phyloP scores from a whole-genome alignment of 2,113 vertebrate species.

The Osmerus mordax region DNA sequence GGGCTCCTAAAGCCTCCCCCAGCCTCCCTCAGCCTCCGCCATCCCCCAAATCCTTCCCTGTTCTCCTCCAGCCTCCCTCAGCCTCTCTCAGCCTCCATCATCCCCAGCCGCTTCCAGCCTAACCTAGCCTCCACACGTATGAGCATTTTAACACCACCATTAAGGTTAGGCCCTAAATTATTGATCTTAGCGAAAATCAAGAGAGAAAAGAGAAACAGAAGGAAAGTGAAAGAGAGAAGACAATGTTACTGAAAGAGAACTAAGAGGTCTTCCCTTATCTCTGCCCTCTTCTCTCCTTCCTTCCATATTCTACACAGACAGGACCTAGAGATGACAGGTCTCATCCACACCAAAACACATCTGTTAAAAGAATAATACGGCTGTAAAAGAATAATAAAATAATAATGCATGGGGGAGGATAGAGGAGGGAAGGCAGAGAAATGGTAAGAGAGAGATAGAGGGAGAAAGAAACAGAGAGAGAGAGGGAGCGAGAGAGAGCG shows the following conservation, averaged over 20 bases:
- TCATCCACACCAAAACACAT: slow-evolving; percentile 78
- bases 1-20: neutral
- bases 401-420: slow-evolving; percentile 72
- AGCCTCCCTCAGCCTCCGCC: neutral
- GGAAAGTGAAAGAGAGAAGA: slow-evolving; percentile 50
- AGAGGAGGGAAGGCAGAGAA: slow-evolving; percentile 23
- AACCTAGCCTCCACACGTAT: slow-evolving; percentile 74
- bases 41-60: neutral
- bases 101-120: slow-evolving; percentile 52
- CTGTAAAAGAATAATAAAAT: slow-evolving; percentile 74
- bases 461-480: neutral
- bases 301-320: slow-evolving; percentile 77
- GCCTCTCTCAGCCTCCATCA: neutral
- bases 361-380: slow-evolving; percentile 75
- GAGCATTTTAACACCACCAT: slow-evolving; percentile 91
- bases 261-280: slow-evolving; percentile 75
- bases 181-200: slow-evolving; percentile 82
- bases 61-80: neutral
- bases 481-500: slow-evolving; percentile 16
- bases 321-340: slow-evolving; percentile 82
- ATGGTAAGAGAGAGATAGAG: neutral
- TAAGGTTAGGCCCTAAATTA: slow-evolving; percentile 98
- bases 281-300: slow-evolving; percentile 50
- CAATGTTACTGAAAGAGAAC: too few species aligned
- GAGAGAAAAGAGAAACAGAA: slow-evolving; percentile 23